Percentiles rank a stretch among this genome's conserved stretches.
Conservation (phyloP, 30 jellyfish, hydroid and myxozoan species). For the Phacellophora camtschatica region DNA sequence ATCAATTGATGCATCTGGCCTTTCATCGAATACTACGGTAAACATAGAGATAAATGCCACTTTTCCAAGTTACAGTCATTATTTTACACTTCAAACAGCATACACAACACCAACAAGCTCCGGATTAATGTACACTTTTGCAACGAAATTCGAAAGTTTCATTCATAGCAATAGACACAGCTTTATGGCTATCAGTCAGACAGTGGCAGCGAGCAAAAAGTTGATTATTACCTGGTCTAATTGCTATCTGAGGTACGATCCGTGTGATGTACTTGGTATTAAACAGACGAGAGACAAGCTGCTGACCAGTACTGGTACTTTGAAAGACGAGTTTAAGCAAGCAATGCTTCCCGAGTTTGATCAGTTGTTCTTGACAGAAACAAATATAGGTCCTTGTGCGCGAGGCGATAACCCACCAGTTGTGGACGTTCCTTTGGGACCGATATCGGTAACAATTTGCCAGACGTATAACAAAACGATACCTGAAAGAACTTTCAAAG, state of each 20-base stretch:
- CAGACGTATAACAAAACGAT: slow-evolving; percentile 37
- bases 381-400: slow-evolving; percentile 75
- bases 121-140: slow-evolving; percentile 25
- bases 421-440: slow-evolving; percentile 38
- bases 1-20: slow-evolving; percentile 63
- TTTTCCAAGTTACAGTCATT: slow-evolving; percentile 30
- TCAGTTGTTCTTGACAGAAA: slow-evolving; percentile 29
- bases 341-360: slow-evolving; percentile 63
- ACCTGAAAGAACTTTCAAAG: slow-evolving; percentile 77
- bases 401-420: slow-evolving; percentile 70
- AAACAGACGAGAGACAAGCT: slow-evolving; percentile 7
- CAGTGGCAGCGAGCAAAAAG: slow-evolving; percentile 36
- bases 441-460: slow-evolving; percentile 59
- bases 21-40: slow-evolving; percentile 47
- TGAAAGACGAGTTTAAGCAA: slow-evolving; percentile 20
- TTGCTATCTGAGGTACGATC: slow-evolving; percentile 65
- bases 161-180: slow-evolving; percentile 33
- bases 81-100: slow-evolving; percentile 32
- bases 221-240: slow-evolving; percentile 64
- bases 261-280: slow-evolving; percentile 65
- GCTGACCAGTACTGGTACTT: background rate
- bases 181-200: slow-evolving; percentile 38
- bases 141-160: slow-evolving; percentile 34
- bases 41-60: slow-evolving; percentile 38
- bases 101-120: background rate